Base-by-base conservation (phyloP, 2,888 invertebrate species). In the Subacronicta megacephala region DNA sequence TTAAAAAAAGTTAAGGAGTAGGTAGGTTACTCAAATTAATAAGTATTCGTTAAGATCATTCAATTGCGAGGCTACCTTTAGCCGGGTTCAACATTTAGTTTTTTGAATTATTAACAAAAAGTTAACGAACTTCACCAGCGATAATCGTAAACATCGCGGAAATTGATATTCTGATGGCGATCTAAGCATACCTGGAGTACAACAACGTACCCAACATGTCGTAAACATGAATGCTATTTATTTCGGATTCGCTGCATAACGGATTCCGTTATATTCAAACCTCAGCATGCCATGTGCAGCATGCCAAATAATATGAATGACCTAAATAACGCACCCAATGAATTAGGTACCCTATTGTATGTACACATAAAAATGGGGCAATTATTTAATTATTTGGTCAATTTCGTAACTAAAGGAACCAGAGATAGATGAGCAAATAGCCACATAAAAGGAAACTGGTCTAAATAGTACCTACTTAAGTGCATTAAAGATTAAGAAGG, bases 241-340 rank as follows among this genome's bases (percentile, higher is more conserved):
- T 88, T 89, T 88, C 78, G 83, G 84, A 83, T 86, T 31, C 76
- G 78, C 81, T 83, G 83, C 75, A 82, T 90, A 91, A 90, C 90
- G 88, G 90, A 86, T 81, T 71, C 68, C 75, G 77, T 82, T 85
- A 84, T 83, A 80, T 83, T 77, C 74, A 78, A 78, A 81, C 77
- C 84, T 80, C 82, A 73, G 52, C 58, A 73, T 67, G 72, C 46
- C 75, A 67, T 78, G 73, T 70, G 70, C 72, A 69, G 81, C 77
- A 83, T 83, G 65, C 67, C 72, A 78, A 31, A 82, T 54, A 70
- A 58, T 50, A 62, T 61, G 59, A 53, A 61, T 76, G 70, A 73
- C 74, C 75, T 62, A 70, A 70, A 75, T 67, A 62, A 33, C 35
- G 35, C 17, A 5, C 51, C 58, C 15, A 33, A 44, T 29, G 35